Evolutionary conservation across 1,140 invertebrate species (phyloP), one percentile per base, ranked within the genome.

Genomic region (Apis florea): DNA sequence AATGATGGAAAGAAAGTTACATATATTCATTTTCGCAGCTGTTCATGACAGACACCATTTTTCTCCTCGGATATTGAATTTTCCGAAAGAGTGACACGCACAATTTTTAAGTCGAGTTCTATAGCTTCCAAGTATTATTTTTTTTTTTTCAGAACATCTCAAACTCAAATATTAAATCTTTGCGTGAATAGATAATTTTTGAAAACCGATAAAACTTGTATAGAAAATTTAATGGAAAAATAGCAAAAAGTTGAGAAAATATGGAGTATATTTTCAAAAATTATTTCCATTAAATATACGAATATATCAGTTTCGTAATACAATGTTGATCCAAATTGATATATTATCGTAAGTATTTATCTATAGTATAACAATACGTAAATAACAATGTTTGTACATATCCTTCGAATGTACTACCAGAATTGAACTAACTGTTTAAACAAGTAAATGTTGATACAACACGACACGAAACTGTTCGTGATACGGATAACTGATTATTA

Each of bases 371-470:
- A 40, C 47, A 21, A 54, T 19, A 11, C 26, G 4, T 40, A 40
- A 40, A 40, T 40, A 31, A 71, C 53, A 71, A 19, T 40, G n/a
- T n/a, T n/a, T n/a, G 26, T 24, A 26, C 11, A 11, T 71, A 19
- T 12, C 53, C 31, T 56, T 24, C 21, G 26, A 26, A 13, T 71
- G 12, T 3, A n/a, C 19, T 15, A 56, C 26, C 26, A n/a, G 53
- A 40, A 71, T 19, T 31, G 19, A 21, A 24, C 8, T 4, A 15
- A 40, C 19, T 31, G 53, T 49, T 67, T 53, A 81, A 74, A 81
- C 71, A 75, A 24, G 61, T 63, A 40, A 80, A 74, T 74, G 61
- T 81, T 81, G 79, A 59, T 67, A 67, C 63, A 81, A 75, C 56
- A 63, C 24, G 47, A 40, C 3, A 26, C 12, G 2, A 63, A 31